These are phyloP conservation scores for Lumbricus terrestris DNA, from an alignment of 2,888 invertebrate species.

Conservation along the genomic window DNA sequence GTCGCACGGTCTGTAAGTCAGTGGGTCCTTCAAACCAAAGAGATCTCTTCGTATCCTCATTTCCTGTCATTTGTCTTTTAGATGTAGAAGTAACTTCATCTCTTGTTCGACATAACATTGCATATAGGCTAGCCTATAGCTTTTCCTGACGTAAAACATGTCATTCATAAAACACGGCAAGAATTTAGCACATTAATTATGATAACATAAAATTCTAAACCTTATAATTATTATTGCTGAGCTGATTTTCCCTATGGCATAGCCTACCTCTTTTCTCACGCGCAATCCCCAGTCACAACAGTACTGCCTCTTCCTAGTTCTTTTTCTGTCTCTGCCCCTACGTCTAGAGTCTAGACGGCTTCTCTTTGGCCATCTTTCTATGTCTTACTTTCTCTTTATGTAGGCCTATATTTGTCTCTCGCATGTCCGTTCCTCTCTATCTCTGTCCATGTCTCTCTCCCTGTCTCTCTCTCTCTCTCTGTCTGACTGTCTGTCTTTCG, in stretches of 20 bases:
- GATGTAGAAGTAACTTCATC: not conserved
- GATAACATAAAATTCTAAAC: not conserved
- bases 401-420: not conserved
- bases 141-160: not conserved
- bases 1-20: no score
- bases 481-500: no score
- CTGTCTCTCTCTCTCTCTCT: no score
- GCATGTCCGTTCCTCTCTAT: no score
- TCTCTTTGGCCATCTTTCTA: not conserved
- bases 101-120: not conserved
- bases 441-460: no score
- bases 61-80: not conserved
- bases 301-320: no score
- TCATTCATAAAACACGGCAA: not conserved
- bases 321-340: not conserved
- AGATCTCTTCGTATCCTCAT: not conserved
- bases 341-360: not conserved
- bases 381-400: not conserved
- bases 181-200: not conserved
- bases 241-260: not conserved
- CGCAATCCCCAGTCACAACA: not conserved
- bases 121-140: no score
- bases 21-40: no score
- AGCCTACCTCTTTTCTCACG: not conserved
- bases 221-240: not conserved